phyloP scores from a whole-genome alignment of 2,113 vertebrate genomes.

The Lipophrys pholis region DNA sequence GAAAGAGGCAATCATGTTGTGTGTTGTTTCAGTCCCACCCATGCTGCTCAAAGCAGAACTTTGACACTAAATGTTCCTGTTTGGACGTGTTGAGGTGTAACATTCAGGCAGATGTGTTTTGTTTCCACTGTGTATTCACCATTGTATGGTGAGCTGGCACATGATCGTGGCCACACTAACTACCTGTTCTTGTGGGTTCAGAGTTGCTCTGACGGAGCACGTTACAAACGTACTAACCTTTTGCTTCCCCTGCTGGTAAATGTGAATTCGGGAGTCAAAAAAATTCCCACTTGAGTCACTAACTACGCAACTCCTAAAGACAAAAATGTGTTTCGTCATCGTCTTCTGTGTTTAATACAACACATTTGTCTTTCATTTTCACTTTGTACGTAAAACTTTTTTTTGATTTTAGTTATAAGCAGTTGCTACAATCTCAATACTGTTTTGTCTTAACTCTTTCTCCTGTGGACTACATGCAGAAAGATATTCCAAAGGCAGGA shows the following conservation, averaged over 20 bases:
- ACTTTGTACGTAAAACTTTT: conserved; percentile 6
- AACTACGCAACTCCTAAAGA: conserved; percentile 7
- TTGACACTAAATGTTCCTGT: conserved; percentile 57
- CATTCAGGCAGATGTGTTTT: background rate
- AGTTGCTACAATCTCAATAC: no score
- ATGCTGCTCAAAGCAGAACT: conserved; percentile 7
- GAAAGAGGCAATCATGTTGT: conserved; percentile 27
- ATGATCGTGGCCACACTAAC: conserved; percentile 13
- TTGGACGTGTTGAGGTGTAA: conserved; percentile 34
- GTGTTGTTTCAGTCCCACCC: conserved; percentile 6
- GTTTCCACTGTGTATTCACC: background rate
- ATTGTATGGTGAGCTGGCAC: background rate
- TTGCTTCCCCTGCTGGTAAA: conserved; percentile 4
- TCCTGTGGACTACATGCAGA: no score
- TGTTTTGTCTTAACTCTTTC: no score
- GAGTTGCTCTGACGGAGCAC: conserved; percentile 25
- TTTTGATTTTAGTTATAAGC: background rate
- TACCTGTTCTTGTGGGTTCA: background rate
- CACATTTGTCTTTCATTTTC: conserved; percentile 10
- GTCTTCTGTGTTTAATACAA: conserved; percentile 2
- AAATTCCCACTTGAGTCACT: conserved; percentile 33
- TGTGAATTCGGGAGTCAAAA: background rate
- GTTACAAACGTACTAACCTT: conserved; percentile 27
- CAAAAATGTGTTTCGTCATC: conserved; percentile 27
- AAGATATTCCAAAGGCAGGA: no score